phyloP scores from a whole-genome alignment of 2,797 vertebrate genomes.

The Ctenosaura bakeri region DNA sequence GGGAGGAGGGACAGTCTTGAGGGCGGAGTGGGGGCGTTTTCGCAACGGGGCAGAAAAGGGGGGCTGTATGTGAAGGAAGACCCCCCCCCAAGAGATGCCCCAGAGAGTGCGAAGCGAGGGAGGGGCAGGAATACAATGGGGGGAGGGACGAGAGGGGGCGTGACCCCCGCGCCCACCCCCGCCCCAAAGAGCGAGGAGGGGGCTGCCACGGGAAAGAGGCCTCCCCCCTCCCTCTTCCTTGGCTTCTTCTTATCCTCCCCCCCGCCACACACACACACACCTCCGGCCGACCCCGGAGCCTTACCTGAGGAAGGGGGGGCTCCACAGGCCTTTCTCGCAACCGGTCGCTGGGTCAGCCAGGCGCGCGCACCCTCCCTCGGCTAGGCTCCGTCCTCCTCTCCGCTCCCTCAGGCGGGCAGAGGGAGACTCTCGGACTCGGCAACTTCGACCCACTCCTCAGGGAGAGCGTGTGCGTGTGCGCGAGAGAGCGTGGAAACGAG shows the following conservation, averaged over 20 bases:
- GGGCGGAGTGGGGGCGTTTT: too few relatives aligned
- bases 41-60: neutral
- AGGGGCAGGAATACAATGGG: neutral
- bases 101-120: too few relatives aligned
- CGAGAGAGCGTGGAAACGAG: too few relatives aligned
- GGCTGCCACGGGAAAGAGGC: neutral
- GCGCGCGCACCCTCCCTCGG: neutral
- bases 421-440: conserved; percentile 40
- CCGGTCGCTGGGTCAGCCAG: neutral
- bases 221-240: neutral
- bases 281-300: neutral
- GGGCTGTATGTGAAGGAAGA: too few relatives aligned
- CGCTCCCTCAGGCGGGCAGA: neutral
- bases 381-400: neutral
- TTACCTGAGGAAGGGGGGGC: neutral
- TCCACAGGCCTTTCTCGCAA: neutral
- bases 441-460: conserved; percentile 56
- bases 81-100: too few relatives aligned
- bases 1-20: neutral
- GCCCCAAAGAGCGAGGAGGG: too few relatives aligned
- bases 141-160: neutral
- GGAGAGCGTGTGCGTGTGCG: too few relatives aligned
- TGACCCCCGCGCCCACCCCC: neutral
- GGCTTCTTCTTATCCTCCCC: rapidly evolving
- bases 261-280: neutral